A percentile compares a stretch with the other conserved stretches of the same genome.
Conservation (phyloP, 2,113 vertebrate species). For the Gobiocypris rarus region DNA sequence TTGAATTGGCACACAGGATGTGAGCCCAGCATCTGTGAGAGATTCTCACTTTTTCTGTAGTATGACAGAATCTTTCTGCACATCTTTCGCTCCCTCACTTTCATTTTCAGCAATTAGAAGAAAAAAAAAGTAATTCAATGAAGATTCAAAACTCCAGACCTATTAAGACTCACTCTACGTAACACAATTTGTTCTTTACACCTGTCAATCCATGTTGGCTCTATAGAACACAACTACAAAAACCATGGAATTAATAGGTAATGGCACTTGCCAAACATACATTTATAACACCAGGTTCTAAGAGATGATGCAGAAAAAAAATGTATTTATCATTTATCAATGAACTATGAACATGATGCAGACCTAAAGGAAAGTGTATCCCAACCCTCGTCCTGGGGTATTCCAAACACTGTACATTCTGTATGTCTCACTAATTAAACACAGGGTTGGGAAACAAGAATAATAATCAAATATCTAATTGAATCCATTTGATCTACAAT, state of each 20-base stretch:
- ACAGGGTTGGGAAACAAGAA: too few relatives aligned
- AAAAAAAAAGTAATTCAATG: not conserved
- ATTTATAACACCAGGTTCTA: not conserved
- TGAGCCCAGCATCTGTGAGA: not conserved
- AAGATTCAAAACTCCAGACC: not conserved
- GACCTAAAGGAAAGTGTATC: too few relatives aligned
- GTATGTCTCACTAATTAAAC: too few relatives aligned
- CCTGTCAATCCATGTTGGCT: not conserved
- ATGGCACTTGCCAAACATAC: not conserved
- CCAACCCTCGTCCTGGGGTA: too few relatives aligned
- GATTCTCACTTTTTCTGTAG: not conserved
- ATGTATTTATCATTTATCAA: too few relatives aligned
- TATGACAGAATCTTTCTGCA: not conserved
- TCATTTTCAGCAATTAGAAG: not conserved
- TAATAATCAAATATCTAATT: too few relatives aligned
- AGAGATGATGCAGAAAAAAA: not conserved
- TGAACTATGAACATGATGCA: too few relatives aligned
- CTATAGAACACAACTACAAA: not conserved
- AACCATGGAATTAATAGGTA: not conserved
- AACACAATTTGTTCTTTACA: conserved; percentile 1
- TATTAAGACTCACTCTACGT: not conserved
- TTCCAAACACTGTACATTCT: too few relatives aligned
- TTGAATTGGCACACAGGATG: not conserved
- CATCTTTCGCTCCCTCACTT: not conserved
- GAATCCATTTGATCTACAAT: too few relatives aligned